A percentile compares a stretch with the other conserved stretches of the same genome.
Conservation (phyloP, 2,113 vertebrate species). For the Nanger granti region DNA sequence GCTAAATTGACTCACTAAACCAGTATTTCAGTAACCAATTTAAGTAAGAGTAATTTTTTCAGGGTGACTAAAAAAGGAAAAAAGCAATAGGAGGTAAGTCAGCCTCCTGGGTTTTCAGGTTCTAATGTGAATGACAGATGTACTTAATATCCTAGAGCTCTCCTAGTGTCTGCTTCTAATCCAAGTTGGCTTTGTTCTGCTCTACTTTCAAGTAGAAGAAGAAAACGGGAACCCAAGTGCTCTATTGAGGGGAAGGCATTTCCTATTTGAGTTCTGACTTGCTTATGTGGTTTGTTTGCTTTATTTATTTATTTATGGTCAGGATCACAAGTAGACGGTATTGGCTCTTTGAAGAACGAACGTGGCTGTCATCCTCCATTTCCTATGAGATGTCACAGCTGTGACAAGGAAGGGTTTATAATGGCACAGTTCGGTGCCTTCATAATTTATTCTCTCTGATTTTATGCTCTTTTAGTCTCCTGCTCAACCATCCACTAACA, state of each 20-base stretch:
- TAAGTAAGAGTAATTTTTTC: background rate
- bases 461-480: constrained; percentile 86
- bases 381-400: constrained; percentile 82
- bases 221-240: background rate
- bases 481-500: constrained; percentile 89
- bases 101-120: background rate
- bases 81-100: background rate
- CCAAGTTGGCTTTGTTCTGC: background rate
- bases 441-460: constrained; percentile 91
- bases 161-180: background rate
- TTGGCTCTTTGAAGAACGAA: constrained; percentile 78
- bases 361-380: constrained; percentile 78
- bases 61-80: background rate
- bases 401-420: constrained; percentile 82
- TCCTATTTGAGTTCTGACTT: background rate
- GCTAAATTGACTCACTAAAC: background rate
- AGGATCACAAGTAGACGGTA: constrained; percentile 66
- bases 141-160: background rate
- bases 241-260: background rate
- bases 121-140: background rate
- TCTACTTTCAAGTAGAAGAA: constrained; percentile 23
- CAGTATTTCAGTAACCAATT: background rate
- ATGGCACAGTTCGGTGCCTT: constrained; percentile 84
- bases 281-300: background rate
- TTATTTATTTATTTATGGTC: constrained; percentile 67